Percentiles rank a stretch among this genome's conserved stretches.
Conservation (phyloP, 2,113 vertebrate genomes). For the Nyctibius bracteatus region DNA sequence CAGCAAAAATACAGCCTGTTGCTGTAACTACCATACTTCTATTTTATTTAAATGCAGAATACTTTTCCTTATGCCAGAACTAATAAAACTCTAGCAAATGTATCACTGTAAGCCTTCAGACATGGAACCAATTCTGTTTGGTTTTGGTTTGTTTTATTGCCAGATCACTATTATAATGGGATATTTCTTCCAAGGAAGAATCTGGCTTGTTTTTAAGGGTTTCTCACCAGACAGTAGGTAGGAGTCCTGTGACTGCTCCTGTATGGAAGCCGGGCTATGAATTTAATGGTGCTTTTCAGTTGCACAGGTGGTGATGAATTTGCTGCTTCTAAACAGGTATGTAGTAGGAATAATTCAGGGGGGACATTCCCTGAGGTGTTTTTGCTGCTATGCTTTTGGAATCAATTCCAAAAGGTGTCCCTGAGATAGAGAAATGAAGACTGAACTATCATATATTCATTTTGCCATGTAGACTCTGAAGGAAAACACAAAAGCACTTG, state of each 20-base stretch:
- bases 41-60: constrained; percentile 27
- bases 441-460: background rate
- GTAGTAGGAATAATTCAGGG: background rate
- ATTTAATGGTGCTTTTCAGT: background rate
- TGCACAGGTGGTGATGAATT: background rate
- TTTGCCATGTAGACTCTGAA: background rate
- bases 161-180: background rate
- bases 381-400: background rate
- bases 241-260: background rate
- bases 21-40: constrained; percentile 2
- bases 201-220: background rate
- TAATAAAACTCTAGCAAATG: background rate
- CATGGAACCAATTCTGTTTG: background rate
- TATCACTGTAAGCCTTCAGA: background rate
- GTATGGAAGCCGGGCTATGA: background rate
- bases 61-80: background rate
- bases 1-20: constrained; percentile 18
- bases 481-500: background rate
- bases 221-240: background rate
- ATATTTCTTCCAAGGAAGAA: background rate
- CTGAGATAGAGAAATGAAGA: background rate
- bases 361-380: background rate
- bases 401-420: background rate
- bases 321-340: background rate
- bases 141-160: background rate